Evolutionary conservation across 2,888 invertebrate species (phyloP).

Genomic region (Dasypolia templi): DNA sequence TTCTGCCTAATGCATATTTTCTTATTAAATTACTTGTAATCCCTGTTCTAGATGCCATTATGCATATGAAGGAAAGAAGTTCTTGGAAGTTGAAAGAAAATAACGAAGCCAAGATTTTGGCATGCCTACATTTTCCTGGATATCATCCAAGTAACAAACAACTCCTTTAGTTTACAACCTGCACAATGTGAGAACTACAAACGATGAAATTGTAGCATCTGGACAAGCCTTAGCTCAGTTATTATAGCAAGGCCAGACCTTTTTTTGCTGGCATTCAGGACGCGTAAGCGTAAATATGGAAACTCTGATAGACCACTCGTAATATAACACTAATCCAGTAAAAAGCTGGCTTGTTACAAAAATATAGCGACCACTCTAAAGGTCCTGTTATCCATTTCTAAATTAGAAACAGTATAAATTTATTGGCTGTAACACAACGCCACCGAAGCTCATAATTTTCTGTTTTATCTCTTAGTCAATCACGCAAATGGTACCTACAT

Average conservation of each 20-base stretch:
- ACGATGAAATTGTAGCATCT: constrained; percentile 33
- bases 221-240: constrained; percentile 23
- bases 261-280: too few relatives aligned
- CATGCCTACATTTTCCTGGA: constrained; percentile 15
- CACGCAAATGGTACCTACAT: constrained; percentile 69
- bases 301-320: constrained; percentile 42
- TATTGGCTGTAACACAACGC: constrained; percentile 67
- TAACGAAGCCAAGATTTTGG: constrained; percentile 18
- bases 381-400: constrained; percentile 72
- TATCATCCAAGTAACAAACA: constrained; percentile 32
- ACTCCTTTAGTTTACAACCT: constrained; percentile 10
- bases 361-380: constrained; percentile 51
- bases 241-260: constrained; percentile 27
- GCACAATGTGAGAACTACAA: constrained; percentile 18
- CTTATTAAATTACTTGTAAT: constrained; percentile 37
- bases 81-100: constrained; percentile 36
- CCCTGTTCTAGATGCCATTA: constrained; percentile 22
- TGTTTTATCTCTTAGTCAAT: constrained; percentile 73
- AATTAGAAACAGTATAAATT: constrained; percentile 74
- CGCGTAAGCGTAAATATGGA: constrained; percentile 39
- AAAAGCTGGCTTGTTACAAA: constrained; percentile 55
- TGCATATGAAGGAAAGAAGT: constrained; percentile 26
- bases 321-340: constrained; percentile 61
- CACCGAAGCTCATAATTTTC: constrained; percentile 69
- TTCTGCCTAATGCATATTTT: constrained; percentile 19